phyloP scores from a whole-genome alignment of 1,140 invertebrate genomes.

The Probaryconus sp. region DNA sequence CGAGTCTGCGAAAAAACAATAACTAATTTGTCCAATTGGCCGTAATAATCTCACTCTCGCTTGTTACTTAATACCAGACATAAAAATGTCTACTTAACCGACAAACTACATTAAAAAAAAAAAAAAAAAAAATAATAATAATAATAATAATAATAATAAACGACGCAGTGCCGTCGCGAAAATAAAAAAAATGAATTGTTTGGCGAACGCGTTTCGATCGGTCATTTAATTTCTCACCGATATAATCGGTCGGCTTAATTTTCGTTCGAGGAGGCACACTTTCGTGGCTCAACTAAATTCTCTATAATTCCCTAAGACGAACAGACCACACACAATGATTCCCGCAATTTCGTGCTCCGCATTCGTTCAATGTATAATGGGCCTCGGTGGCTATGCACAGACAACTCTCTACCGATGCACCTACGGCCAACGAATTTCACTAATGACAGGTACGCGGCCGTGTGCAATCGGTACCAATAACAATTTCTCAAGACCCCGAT shows the following conservation, averaged over 20 bases:
- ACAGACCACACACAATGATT: constrained; percentile 61
- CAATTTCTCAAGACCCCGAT: constrained; percentile 22
- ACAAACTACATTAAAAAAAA: no score
- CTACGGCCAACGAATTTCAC: constrained; percentile 61
- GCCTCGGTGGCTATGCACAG: constrained; percentile 39
- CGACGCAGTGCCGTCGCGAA: no score
- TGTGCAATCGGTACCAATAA: constrained; percentile 17
- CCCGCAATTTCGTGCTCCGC: constrained; percentile 50
- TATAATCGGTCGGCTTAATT: no score
- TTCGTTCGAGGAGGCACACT: constrained; percentile 32
- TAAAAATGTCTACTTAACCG: no score
- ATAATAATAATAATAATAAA: no score
- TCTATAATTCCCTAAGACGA: constrained; percentile 47
- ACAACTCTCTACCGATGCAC: constrained; percentile 52
- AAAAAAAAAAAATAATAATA: no score
- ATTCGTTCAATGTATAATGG: constrained; percentile 56
- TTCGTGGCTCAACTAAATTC: constrained; percentile 35
- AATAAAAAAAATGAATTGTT: no score
- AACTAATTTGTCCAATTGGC: constrained; percentile 54
- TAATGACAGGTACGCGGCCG: constrained; percentile 68
- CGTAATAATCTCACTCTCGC: constrained; percentile 43
- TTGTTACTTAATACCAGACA: constrained; percentile 42
- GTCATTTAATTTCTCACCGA: no score
- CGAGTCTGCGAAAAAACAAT: constrained; percentile 39
- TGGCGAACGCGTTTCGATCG: no score